These are phyloP conservation scores for Drosophila ohnishii DNA, from an alignment of 1,140 invertebrate species.

Conservation along the genomic window DNA sequence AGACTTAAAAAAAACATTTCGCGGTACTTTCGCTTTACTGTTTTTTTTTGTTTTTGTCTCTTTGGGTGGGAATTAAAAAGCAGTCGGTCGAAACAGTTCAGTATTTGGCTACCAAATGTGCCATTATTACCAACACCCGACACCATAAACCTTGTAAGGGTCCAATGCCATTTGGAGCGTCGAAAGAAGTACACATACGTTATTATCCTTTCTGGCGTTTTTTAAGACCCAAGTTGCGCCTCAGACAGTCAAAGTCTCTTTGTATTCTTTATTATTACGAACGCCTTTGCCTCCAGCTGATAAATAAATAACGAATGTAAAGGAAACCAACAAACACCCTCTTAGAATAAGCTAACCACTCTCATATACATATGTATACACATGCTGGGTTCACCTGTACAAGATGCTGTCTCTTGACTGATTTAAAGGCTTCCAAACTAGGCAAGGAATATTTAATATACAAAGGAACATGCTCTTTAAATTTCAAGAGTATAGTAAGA, in stretches of 20 bases:
- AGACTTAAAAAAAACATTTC: too few species aligned
- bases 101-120: too few species aligned
- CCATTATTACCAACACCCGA: neutral
- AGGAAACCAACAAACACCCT: conserved; percentile 2
- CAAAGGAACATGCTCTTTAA: neutral
- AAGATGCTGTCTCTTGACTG: neutral
- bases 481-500: neutral
- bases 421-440: neutral
- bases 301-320: conserved; percentile 19
- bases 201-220: conserved; percentile 6
- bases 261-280: conserved; percentile 18
- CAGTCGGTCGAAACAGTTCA: too few species aligned
- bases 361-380: neutral
- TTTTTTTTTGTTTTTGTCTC: too few species aligned
- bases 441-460: neutral
- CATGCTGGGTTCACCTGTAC: conserved; percentile 3
- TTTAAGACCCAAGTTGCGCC: conserved; percentile 18
- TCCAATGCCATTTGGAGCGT: neutral
- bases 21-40: neutral
- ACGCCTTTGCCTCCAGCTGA: conserved; percentile 5
- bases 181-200: conserved; percentile 6
- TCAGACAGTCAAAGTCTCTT: conserved; percentile 5
- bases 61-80: too few species aligned
- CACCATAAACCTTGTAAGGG: conserved; percentile 1
- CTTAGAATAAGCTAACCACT: neutral